A percentile compares a stretch with the other conserved stretches of the same genome.
Evolutionary conservation across 1,140 invertebrate genomes (phyloP).

Genomic region (Carposina sasakii): DNA sequence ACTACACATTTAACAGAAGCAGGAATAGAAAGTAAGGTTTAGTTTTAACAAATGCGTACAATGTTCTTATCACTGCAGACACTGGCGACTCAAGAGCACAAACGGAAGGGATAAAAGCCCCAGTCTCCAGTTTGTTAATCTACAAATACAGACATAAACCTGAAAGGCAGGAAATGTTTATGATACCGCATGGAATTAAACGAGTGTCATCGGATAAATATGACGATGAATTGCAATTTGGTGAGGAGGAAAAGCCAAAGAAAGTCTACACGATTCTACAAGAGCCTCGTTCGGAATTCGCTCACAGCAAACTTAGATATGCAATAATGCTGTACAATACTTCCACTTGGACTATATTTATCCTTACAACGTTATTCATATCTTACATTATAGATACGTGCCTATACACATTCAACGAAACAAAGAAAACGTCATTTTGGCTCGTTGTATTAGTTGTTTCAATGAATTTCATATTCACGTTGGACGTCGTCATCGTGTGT

Average conservation of each 20-base stretch:
- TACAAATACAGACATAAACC: conserved; percentile 44
- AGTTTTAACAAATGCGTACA: too few relatives aligned
- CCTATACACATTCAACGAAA: conserved; percentile 48
- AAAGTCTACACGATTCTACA: conserved; percentile 57
- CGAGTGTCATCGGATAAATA: conserved; percentile 19
- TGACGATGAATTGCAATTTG: conserved; percentile 35
- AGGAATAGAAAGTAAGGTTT: too few relatives aligned
- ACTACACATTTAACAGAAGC: too few relatives aligned
- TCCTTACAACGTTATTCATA: conserved; percentile 41
- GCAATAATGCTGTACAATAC: conserved; percentile 51
- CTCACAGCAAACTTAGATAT: conserved; percentile 42
- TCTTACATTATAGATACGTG: conserved; percentile 51
- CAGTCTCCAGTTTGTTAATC: conserved; percentile 33
- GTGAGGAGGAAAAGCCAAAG: conserved; percentile 39
- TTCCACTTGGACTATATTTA: conserved; percentile 48
- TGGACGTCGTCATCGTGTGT: conserved; percentile 46
- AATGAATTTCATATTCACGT: conserved; percentile 45
- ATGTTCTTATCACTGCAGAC: too few relatives aligned
- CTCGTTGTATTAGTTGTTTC: conserved; percentile 38
- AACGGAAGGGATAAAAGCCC: too few relatives aligned
- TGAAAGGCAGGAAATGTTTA: conserved; percentile 28
- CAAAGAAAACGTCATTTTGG: conserved; percentile 36
- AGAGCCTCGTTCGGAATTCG: conserved; percentile 49
- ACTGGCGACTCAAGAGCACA: too few relatives aligned
- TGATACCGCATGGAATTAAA: conserved; percentile 19